phyloP scores from a whole-genome alignment of 2,797 vertebrate species.

The Acridotheres tristis region DNA sequence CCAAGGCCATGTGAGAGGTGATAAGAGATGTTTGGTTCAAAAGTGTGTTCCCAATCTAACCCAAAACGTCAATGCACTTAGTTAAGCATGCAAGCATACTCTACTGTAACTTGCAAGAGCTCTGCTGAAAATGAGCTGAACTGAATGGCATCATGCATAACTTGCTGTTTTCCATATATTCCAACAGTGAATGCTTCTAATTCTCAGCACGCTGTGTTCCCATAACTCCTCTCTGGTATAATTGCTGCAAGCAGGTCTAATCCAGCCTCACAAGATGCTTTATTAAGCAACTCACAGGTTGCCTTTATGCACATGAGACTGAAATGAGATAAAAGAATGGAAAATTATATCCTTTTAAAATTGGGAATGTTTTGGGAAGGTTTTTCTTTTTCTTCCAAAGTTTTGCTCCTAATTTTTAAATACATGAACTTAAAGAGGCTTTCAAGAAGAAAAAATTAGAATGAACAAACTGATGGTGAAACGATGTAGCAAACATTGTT shows the following conservation, averaged over 20 bases:
- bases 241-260: not conserved
- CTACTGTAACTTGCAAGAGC: not conserved
- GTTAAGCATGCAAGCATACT: not conserved
- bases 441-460: not conserved
- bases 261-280: not conserved
- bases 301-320: not conserved
- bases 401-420: not conserved
- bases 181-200: not conserved
- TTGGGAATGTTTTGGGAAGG: not conserved
- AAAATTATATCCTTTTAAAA: not conserved
- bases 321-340: not conserved
- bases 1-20: not conserved
- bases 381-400: not conserved
- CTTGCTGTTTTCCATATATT: not conserved
- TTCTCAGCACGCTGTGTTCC: not conserved
- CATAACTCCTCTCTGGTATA: not conserved
- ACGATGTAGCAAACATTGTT: not conserved
- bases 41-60: not conserved
- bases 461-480: not conserved
- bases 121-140: not conserved
- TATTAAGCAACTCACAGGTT: not conserved
- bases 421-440: rapidly evolving
- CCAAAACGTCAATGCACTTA: not conserved
- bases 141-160: not conserved
- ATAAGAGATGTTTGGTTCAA: not conserved